Percentiles rank a stretch among this genome's conserved stretches.
phyloP scores from a whole-genome alignment of 2,888 invertebrate species.

The Eudemis profundana region DNA sequence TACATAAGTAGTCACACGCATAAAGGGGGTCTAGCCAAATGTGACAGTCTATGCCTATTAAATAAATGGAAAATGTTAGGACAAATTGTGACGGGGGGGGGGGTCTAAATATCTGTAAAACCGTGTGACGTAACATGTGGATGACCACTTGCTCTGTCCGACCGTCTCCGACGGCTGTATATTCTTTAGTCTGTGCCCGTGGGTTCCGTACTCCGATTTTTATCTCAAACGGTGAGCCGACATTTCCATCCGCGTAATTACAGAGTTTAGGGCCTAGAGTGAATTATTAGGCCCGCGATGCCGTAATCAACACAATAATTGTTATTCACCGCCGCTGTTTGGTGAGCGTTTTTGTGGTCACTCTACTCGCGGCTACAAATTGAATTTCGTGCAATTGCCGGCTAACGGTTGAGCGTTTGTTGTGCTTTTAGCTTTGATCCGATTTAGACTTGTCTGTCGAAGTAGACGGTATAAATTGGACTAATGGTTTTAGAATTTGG shows the following conservation, averaged over 20 bases:
- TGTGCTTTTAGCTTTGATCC: conserved; percentile 46
- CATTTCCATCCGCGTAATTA: conserved; percentile 82
- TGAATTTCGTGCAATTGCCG: conserved; percentile 69
- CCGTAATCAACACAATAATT: conserved; percentile 80
- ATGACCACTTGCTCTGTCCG: no score
- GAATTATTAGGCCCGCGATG: conserved; percentile 81
- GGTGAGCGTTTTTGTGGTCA: conserved; percentile 68
- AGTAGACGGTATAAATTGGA: conserved; percentile 19
- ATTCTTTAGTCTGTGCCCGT: no score
- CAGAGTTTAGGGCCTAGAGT: conserved; percentile 81
- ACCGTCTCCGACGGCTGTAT: no score
- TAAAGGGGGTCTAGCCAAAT: no score
- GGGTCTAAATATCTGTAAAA: no score
- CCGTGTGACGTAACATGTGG: no score
- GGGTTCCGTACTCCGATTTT: conserved; percentile 67
- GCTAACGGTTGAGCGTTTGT: conserved; percentile 51
- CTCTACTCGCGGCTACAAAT: conserved; percentile 62
- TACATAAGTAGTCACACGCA: no score
- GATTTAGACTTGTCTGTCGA: conserved; percentile 24
- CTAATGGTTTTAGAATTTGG: no score
- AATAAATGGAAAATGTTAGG: no score
- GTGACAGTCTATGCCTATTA: no score
- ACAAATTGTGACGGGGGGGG: no score
- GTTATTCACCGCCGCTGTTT: conserved; percentile 73
- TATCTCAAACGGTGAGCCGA: conserved; percentile 83